These are phyloP conservation scores for Zootermopsis nevadensis DNA, from an alignment of 2,888 invertebrate genomes.

Conservation along the genomic window DNA sequence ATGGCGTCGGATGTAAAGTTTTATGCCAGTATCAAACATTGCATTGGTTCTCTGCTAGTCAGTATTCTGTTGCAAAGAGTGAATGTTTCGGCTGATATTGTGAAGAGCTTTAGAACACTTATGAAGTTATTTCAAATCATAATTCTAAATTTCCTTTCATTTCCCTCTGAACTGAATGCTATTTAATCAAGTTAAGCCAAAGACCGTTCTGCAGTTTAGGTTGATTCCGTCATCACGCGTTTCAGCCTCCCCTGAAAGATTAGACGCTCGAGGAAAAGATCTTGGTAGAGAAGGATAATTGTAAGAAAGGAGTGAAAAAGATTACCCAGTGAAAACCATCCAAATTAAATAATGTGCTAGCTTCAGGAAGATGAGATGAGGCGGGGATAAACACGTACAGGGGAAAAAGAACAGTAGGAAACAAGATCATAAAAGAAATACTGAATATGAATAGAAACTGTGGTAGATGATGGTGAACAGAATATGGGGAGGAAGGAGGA, in stretches of 20 bases:
- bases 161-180: neutral
- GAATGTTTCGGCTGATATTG: too few species aligned
- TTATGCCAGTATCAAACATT: too few species aligned
- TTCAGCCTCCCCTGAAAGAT: neutral
- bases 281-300: constrained; percentile 29
- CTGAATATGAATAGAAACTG: neutral
- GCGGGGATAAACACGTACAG: neutral
- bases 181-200: constrained; percentile 20
- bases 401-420: neutral
- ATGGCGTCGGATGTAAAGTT: too few species aligned
- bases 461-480: neutral
- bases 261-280: constrained; percentile 29
- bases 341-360: constrained; percentile 34
- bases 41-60: too few species aligned
- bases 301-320: constrained; percentile 23
- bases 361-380: neutral
- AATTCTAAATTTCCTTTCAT: neutral
- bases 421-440: neutral
- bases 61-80: too few species aligned
- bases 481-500: neutral
- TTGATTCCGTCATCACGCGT: neutral
- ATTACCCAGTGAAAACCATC: constrained; percentile 35
- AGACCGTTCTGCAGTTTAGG: neutral
- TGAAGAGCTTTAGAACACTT: too few species aligned
- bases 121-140: neutral